phyloP scores from a whole-genome alignment of 1,140 invertebrate genomes.

The Bombus impatiens region DNA sequence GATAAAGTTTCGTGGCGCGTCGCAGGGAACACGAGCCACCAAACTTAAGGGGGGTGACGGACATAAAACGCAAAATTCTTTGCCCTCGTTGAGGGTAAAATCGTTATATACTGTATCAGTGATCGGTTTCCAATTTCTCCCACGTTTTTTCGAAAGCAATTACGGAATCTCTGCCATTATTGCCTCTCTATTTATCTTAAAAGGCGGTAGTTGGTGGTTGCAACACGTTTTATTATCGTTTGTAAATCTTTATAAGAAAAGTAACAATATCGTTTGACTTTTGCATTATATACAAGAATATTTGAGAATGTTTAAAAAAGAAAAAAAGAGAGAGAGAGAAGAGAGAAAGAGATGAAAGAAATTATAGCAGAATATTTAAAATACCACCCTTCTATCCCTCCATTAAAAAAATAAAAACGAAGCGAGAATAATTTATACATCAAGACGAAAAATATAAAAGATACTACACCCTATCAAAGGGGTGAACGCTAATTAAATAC shows the following conservation, averaged over 20 bases:
- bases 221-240: too few relatives aligned
- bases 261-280: too few relatives aligned
- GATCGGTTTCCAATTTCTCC: not conserved
- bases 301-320: not conserved
- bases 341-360: not conserved
- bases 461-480: not conserved
- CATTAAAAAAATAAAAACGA: not conserved
- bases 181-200: not conserved
- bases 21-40: not conserved
- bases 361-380: not conserved
- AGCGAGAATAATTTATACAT: not conserved
- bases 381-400: accelerated
- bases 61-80: slow-evolving; percentile 7
- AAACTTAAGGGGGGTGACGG: not conserved
- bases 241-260: too few relatives aligned
- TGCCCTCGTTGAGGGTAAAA: not conserved
- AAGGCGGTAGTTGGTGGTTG: not conserved
- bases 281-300: too few relatives aligned
- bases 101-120: too few relatives aligned
- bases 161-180: not conserved
- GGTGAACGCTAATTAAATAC: not conserved
- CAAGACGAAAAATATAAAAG: not conserved
- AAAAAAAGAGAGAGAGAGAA: too few relatives aligned
- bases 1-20: slow-evolving; percentile 71
- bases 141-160: not conserved